phyloP scores from a whole-genome alignment of 2,888 invertebrate species.

The Glyphotaelius pellucidus region DNA sequence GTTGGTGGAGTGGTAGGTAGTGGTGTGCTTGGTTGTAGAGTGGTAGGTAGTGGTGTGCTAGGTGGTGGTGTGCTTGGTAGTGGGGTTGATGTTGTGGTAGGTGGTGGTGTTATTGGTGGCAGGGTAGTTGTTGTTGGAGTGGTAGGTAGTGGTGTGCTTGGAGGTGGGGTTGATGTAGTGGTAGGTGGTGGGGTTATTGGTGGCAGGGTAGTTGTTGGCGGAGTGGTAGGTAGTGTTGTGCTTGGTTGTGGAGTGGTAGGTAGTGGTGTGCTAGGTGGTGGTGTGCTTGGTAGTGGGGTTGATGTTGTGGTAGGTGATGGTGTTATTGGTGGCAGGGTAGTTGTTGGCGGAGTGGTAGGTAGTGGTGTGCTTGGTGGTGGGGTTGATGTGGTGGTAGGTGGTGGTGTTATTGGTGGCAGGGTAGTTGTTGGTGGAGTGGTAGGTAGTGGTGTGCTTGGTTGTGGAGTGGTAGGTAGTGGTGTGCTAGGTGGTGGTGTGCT shows the following conservation, averaged over 20 bases:
- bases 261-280: slow-evolving; percentile 60
- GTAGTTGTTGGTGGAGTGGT: neutral
- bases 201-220: too few relatives aligned
- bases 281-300: slow-evolving; percentile 57
- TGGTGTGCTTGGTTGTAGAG: slow-evolving; percentile 68
- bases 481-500: slow-evolving; percentile 55
- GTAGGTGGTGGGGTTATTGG: too few relatives aligned
- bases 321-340: slow-evolving; percentile 52
- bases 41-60: too few relatives aligned
- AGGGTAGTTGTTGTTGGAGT: slow-evolving; percentile 17
- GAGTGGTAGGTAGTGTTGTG: slow-evolving; percentile 58
- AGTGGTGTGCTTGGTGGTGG: slow-evolving; percentile 64
- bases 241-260: slow-evolving; percentile 57
- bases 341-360: slow-evolving; percentile 55
- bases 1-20: slow-evolving; percentile 22
- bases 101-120: slow-evolving; percentile 56
- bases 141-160: too few relatives aligned
- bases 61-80: neutral
- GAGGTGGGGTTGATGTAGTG: too few relatives aligned
- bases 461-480: slow-evolving; percentile 52
- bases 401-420: slow-evolving; percentile 66
- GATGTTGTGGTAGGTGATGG: slow-evolving; percentile 38
- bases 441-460: neutral
- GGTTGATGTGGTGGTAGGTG: slow-evolving; percentile 68
- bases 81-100: slow-evolving; percentile 65